Base-by-base conservation (phyloP, 1,140 invertebrate genomes). In the Whitmania pigra region DNA sequence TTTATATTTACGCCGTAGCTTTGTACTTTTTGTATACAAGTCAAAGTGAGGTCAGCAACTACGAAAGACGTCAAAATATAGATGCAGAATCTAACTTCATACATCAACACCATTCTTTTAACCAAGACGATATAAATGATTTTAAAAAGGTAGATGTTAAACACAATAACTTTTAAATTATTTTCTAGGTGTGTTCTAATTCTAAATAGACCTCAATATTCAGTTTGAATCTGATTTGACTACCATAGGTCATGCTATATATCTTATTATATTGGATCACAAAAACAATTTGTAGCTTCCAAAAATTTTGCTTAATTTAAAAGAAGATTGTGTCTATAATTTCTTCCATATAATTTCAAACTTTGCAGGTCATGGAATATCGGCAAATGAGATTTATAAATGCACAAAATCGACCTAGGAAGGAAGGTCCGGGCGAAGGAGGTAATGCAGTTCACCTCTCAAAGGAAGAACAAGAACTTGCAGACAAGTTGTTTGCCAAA, bases 401-500 rank as follows among this genome's bases (percentile, higher is more conserved):
- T 29, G 63, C 57, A 31, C n/a, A 66, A 36, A 49, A 53, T 31
- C 25, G 66, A 43, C 70, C 57, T 27, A 20, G 3, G n/a, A 49
- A 57, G 15, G 69, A 63, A 15, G 68, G 72, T 7, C 80, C 76
- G 4, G 81, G 81, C 20, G 81, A 82, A 76, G 67, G 69, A 0
- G 81, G 81, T n/a, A 57, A 67, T 55, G 67, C 77, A 0, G 75
- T 82, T 0, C 20, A 73, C 22, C 71, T 82, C 7, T 43, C 57
- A 17, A 89, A 88, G 69, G 86, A 91, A 74, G 83, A 87, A 75
- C 72, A 70, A 29, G 20, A 49, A 29, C 67, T 67, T 22, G 71
- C 72, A 49, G 75, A 75, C 22, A 63, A 60, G 40, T 78, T 88
- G 27, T 88, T 89, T 76, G 85, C 87, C 73, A 88, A 87, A 60